Conservation (phyloP, 1,140 invertebrate genomes). For the Druon quercuslanigerum region DNA sequence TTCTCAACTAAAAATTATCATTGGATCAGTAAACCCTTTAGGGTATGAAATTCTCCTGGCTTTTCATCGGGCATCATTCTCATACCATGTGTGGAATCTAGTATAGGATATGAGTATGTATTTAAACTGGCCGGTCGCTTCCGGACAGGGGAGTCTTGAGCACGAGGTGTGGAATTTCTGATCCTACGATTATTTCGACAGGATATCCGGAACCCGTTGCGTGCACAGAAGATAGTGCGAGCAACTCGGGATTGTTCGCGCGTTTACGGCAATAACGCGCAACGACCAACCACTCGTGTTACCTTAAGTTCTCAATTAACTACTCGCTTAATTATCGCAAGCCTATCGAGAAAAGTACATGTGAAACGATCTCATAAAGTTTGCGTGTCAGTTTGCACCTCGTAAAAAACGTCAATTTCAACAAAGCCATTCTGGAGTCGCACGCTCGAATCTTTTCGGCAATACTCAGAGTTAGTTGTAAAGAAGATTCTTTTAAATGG, state of each 20-base stretch:
- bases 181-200: constrained; percentile 61
- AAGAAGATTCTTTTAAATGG: too few relatives aligned
- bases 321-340: constrained; percentile 40
- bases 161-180: constrained; percentile 48
- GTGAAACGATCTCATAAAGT: background rate
- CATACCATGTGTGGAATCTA: too few relatives aligned
- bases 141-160: constrained; percentile 45
- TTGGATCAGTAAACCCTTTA: too few relatives aligned
- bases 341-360: constrained; percentile 25
- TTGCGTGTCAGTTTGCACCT: background rate
- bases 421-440: background rate
- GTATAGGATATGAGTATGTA: background rate
- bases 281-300: constrained; percentile 36
- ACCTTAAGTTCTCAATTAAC: constrained; percentile 44
- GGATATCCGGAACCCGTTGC: constrained; percentile 62
- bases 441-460: background rate
- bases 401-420: background rate
- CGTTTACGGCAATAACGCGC: constrained; percentile 32
- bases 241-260: constrained; percentile 32
- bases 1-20: too few relatives aligned
- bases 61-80: too few relatives aligned
- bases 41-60: too few relatives aligned
- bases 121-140: constrained; percentile 45
- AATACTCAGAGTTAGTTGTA: too few relatives aligned
- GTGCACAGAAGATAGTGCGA: constrained; percentile 31